A percentile compares a stretch with the other conserved stretches of the same genome.
These are phyloP conservation scores for Drosophila nr. perissopoda DNA, from an alignment of 2,888 invertebrate genomes.

Conservation along the genomic window DNA sequence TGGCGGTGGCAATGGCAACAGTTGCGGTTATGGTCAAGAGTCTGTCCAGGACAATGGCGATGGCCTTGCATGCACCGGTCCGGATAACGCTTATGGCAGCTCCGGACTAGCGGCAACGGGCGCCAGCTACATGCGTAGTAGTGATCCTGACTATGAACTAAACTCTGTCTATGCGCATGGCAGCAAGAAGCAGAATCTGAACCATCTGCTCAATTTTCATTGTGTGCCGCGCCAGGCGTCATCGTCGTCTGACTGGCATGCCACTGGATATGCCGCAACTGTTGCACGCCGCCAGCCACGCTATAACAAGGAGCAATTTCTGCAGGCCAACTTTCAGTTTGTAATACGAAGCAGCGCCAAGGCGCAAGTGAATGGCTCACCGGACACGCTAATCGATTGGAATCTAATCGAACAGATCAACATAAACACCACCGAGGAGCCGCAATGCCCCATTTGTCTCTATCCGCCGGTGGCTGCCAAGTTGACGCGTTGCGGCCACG, in stretches of 20 bases:
- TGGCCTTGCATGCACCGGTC: conserved; percentile 68
- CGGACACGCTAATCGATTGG: conserved; percentile 96
- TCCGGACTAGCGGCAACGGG: conserved; percentile 81
- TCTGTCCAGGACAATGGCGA: conserved; percentile 59
- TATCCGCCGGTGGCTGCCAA: conserved; percentile 94
- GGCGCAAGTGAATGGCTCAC: conserved; percentile 90
- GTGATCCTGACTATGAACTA: conserved; percentile 86
- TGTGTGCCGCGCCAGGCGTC: conserved; percentile 88
- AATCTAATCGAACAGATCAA: conserved; percentile 95
- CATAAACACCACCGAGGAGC: conserved; percentile 88
- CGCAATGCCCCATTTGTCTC: conserved; percentile 96
- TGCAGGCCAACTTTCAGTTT: conserved; percentile 98
- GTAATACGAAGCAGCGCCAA: conserved; percentile 93
- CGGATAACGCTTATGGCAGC: conserved; percentile 79
- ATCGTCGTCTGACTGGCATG: conserved; percentile 61
- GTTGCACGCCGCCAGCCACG: conserved; percentile 85
- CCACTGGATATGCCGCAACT: conserved; percentile 52
- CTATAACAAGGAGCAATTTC: conserved; percentile 96
- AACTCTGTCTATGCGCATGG: conserved; percentile 93
- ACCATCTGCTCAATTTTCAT: conserved; percentile 97
- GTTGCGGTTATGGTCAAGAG: conserved; percentile 60
- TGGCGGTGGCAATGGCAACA: conserved; percentile 63
- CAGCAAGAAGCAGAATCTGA: conserved; percentile 96
- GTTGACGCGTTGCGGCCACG: conserved; percentile 97
- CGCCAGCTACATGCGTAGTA: conserved; percentile 67